Evolutionary conservation across 2,888 invertebrate genomes (phyloP), one percentile per base, ranked within the genome.

Genomic region (Drosophila subsilvestris): DNA sequence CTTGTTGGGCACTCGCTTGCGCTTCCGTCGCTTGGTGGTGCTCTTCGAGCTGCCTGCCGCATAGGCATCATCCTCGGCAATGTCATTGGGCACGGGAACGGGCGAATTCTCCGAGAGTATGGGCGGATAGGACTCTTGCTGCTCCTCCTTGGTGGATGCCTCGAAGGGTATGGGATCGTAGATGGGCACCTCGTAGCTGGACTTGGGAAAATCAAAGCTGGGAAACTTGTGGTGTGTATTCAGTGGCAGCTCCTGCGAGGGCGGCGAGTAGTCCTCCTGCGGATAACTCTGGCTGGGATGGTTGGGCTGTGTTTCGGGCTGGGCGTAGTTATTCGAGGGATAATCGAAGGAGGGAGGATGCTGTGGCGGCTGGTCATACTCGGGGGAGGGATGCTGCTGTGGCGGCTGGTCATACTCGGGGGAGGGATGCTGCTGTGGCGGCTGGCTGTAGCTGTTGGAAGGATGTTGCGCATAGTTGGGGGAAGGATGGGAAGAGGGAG

Each of bases 121-220:
- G 10, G 91, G 92, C 20, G 91, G 91, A 73, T 89, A 91, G 18
- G 83, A 69, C n/a, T 91, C 90, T 3, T 88, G 84, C 3, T 88
- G 84, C 6, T 89, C 80, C 12, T 88, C 70, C 8, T 88, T 78
- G 42, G 79, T 89, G 14, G 90, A 88, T 0, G 86, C 75, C 27
- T 90, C 91, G 43, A 91, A 91, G 5, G 91, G 90, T 70, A 91
- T 85, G 1, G 91, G 88, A 72, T 92, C 91, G 29, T 92, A 92
- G 18, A 92, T 81, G 29, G 92, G 92, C n/a, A 92, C 91, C 69
- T 92, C 91, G 63, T 92, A 92, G 50, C 92, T 92, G 8, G 90
- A 90, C 63, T 91, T 92, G 12, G 91, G 91, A 25, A 88, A 91
- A 42, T 91, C 89, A 37, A 90, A 92, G 3, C 91, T 79, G 0